Base-by-base conservation (phyloP, 2,113 vertebrate genomes). In the Corvus cornix region DNA sequence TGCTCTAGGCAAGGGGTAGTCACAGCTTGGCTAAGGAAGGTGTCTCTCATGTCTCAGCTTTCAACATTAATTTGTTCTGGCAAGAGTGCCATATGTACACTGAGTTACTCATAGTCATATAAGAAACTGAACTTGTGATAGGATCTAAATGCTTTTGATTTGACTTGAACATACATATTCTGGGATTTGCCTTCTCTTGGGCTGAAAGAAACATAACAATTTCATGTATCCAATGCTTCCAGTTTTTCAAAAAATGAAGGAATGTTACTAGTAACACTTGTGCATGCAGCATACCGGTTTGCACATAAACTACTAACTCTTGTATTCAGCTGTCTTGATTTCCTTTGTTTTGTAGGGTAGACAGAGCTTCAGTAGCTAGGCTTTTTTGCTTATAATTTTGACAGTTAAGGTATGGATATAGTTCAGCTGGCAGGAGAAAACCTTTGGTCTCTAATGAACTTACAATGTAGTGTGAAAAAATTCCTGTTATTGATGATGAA, bases 41-140 rank as follows among this genome's bases (percentile, higher is more conserved):
- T 87, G 72, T 76, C 78, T 95, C 69, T 94, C 39, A 31, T 53
- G 59, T 83, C 78, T 95, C 70, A 67, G 72, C 70, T 91, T 94
- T 94, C 87, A 91, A 69, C 21, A 43, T 89, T 76, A 87, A 94
- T 96, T 93, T 93, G 58, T 68, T 93, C 68, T 93, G 91, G 84
- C 79, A 84, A 88, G 76, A 85, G 64, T 69, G 31, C 63, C 33
- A 21, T 64, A 31, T 31, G 4, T 91, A 41, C 79, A 48, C 73
- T 21, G 46, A 87, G 66, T 94, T 96, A 73, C 73, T 97, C 77
- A 49, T 26, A 33, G 76, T 90, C 44, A 52, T 56, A 14, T 76
- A 49, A 92, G 76, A 88, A 94, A 90, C 48, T 69, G 55, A 92
- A 91, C 35, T 93, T 91, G 58, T 83, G 81, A 84, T 85, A 62